Evolutionary conservation across 1,140 invertebrate species (phyloP).

Genomic region (Drosophila littoralis): DNA sequence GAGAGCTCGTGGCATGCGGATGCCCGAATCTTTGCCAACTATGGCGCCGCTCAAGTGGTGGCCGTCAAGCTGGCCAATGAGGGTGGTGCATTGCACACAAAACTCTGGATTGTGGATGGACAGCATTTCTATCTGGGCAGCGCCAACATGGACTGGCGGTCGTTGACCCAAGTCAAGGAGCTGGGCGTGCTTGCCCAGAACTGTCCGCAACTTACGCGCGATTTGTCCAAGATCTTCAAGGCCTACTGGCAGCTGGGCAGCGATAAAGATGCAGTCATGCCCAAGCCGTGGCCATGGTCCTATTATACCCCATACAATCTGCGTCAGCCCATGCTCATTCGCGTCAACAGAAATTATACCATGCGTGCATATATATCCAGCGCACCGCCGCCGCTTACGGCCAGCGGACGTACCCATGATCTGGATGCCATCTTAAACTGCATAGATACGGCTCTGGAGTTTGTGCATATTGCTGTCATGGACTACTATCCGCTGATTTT

Average conservation of each 20-base stretch:
- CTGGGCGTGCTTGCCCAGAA: conserved; percentile 93
- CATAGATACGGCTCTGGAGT: conserved; percentile 93
- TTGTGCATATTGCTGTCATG: conserved; percentile 97
- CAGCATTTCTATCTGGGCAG: conserved; percentile 93
- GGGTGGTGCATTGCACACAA: conserved; percentile 99
- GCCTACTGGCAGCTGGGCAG: conserved; percentile 95
- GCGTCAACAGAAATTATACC: conserved; percentile 86
- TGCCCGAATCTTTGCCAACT: conserved; percentile 54
- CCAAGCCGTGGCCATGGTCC: conserved; percentile 91
- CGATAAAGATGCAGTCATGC: conserved; percentile 87
- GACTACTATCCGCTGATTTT: conserved; percentile 95
- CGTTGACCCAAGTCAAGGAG: conserved; percentile 98
- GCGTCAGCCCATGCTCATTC: conserved; percentile 90
- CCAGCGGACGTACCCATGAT: conserved; percentile 92
- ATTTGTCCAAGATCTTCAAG: conserved; percentile 96
- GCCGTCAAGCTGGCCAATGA: conserved; percentile 48
- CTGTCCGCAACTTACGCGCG: conserved; percentile 93
- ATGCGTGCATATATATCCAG: conserved; percentile 92
- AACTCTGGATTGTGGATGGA: conserved; percentile 95
- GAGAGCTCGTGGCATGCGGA: conserved; percentile 67
- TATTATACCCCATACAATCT: conserved; percentile 91
- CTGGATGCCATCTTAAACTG: conserved; percentile 92
- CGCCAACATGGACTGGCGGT: conserved; percentile 97
- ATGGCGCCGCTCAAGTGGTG: conserved; percentile 88
- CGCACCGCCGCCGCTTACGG: conserved; percentile 94